These are phyloP conservation scores for Zelostemma sp. DNA, from an alignment of 1,140 invertebrate species.

Conservation along the genomic window DNA sequence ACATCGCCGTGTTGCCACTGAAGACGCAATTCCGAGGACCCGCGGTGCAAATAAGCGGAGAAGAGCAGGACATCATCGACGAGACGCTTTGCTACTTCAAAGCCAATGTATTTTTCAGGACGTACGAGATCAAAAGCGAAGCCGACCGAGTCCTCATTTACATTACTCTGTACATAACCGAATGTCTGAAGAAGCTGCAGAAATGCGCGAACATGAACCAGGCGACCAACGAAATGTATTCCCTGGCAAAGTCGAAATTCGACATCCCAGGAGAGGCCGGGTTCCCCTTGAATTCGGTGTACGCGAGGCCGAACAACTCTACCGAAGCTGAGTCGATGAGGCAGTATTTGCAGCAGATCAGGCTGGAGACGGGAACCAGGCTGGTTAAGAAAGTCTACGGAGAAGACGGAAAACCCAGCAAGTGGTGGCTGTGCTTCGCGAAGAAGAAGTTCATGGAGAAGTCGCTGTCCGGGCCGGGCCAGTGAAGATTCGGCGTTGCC, in stretches of 20 bases:
- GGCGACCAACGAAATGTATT: slow-evolving; percentile 95
- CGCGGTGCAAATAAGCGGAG: slow-evolving; percentile 77
- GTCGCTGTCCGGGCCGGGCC: slow-evolving; percentile 87
- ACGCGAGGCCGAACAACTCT: slow-evolving; percentile 85
- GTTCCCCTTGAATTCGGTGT: slow-evolving; percentile 98
- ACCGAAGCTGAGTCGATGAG: slow-evolving; percentile 90
- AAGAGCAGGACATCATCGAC: slow-evolving; percentile 94
- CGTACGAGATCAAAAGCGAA: slow-evolving; percentile 98
- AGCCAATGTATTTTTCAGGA: slow-evolving; percentile 99
- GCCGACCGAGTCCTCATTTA: slow-evolving; percentile 97
- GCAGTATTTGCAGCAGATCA: slow-evolving; percentile 92
- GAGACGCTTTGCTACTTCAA: slow-evolving; percentile 98
- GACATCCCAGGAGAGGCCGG: slow-evolving; percentile 96
- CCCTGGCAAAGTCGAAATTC: slow-evolving; percentile 94
- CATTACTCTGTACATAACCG: slow-evolving; percentile 98
- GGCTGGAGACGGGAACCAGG: slow-evolving; percentile 94
- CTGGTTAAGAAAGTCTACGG: slow-evolving; percentile 86
- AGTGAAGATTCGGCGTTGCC: no score
- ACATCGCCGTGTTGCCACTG: slow-evolving; percentile 92
- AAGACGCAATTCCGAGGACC: slow-evolving; percentile 90
- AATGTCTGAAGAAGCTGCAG: slow-evolving; percentile 96
- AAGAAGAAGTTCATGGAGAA: slow-evolving; percentile 99
- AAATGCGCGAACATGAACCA: slow-evolving; percentile 91
- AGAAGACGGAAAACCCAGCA: slow-evolving; percentile 94
- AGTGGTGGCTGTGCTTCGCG: slow-evolving; percentile 99